Evolutionary conservation across 37 sponge, comb jelly and placozoan genomes (phyloP).

Genomic region (Chondrilla cf. caribensis): DNA sequence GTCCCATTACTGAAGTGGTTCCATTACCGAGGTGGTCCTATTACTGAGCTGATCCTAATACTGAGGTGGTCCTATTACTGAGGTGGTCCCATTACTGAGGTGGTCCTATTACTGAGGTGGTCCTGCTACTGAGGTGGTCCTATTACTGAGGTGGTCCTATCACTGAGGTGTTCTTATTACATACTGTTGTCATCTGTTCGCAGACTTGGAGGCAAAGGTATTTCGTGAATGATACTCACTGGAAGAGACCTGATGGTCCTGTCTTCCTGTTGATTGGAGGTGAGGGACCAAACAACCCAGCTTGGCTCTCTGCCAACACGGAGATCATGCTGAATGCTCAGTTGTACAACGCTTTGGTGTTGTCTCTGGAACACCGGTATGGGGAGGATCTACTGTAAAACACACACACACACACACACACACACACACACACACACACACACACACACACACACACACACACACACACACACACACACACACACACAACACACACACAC

Average conservation of each 20-base stretch:
- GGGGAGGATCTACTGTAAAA: background rate
- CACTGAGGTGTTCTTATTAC: too few relatives aligned
- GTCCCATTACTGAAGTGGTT: too few relatives aligned
- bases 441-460: conserved; percentile 24
- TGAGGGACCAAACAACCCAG: conserved; percentile 70
- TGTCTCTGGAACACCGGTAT: conserved; percentile 70
- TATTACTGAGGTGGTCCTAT: too few relatives aligned
- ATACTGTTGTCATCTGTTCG: too few relatives aligned
- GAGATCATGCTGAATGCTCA: conserved; percentile 63
- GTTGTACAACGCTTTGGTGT: conserved; percentile 61
- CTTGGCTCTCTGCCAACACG: conserved; percentile 64
- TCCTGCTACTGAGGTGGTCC: too few relatives aligned
- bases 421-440: conserved; percentile 20
- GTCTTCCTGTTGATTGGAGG: conserved; percentile 90
- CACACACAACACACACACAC: background rate
- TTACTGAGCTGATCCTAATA: too few relatives aligned
- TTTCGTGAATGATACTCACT: conserved; percentile 72
- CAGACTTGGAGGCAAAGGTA: conserved; percentile 65
- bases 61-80: too few relatives aligned
- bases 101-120: too few relatives aligned
- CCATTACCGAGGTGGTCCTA: too few relatives aligned
- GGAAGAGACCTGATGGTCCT: conserved; percentile 55
- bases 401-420: conserved; percentile 19
- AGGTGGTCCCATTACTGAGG: too few relatives aligned
- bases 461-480: conserved; percentile 31